phyloP scores from a whole-genome alignment of 2,888 invertebrate species.

The Dryomyza anilis region DNA sequence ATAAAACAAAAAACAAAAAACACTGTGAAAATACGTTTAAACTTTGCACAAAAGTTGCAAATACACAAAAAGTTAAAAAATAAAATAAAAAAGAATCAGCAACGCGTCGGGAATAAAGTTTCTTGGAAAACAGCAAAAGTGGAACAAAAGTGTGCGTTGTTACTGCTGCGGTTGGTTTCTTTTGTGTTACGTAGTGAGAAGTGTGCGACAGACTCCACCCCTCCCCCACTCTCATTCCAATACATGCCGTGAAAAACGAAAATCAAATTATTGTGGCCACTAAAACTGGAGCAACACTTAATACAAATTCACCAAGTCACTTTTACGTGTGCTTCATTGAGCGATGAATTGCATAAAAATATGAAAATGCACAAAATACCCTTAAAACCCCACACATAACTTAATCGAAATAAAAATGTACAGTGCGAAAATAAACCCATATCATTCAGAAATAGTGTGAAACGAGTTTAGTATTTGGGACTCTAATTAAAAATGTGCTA shows the following conservation, averaged over 20 bases:
- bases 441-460: too few species aligned
- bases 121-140: neutral
- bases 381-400: neutral
- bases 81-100: neutral
- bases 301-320: neutral
- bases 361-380: neutral
- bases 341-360: slow-evolving; percentile 2
- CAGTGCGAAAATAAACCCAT: neutral
- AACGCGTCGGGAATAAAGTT: neutral
- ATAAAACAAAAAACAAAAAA: too few species aligned
- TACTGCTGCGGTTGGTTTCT: too few species aligned
- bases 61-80: neutral
- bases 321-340: neutral
- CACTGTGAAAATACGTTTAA: slow-evolving; percentile 6
- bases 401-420: neutral
- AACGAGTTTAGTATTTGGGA: too few species aligned
- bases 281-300: slow-evolving; percentile 2
- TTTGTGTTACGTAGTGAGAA: too few species aligned
- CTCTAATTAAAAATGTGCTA: too few species aligned
- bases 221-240: too few species aligned
- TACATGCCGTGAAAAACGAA: too few species aligned
- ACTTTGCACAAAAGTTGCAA: neutral
- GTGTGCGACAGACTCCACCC: too few species aligned
- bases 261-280: neutral
- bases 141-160: neutral